phyloP scores from a whole-genome alignment of 2,797 vertebrate species.

The Emydoidea blandingii region DNA sequence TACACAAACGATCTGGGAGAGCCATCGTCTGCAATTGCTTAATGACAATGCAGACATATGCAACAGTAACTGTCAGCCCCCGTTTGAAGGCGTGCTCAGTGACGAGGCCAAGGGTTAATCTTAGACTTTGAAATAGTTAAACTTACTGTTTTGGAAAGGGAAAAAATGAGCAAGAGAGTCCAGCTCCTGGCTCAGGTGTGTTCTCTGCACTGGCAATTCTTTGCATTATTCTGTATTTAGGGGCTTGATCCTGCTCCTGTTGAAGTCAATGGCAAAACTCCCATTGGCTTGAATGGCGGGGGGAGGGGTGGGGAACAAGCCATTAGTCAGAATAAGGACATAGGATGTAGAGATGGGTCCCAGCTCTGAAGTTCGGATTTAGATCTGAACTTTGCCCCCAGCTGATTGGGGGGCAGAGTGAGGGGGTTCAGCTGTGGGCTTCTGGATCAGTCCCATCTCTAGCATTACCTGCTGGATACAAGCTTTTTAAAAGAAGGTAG shows the following conservation, averaged over 20 bases:
- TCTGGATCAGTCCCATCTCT: not conserved
- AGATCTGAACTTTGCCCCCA: not conserved
- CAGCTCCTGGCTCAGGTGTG: fast-evolving
- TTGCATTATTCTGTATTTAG: not conserved
- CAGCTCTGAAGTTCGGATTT: not conserved
- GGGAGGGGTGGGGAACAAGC: not conserved
- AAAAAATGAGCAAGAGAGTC: not conserved
- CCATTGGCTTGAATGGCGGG: not conserved
- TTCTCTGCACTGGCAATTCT: not conserved
- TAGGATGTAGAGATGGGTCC: not conserved
- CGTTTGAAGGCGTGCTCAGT: not conserved
- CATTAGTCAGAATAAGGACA: not conserved
- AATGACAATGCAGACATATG: not conserved
- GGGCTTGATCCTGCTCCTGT: not conserved
- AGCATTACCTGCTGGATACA: not conserved
- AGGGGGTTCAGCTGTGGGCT: not conserved
- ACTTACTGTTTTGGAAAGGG: not conserved
- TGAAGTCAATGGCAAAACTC: not conserved
- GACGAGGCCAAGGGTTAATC: not conserved
- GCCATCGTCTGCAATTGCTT: not conserved
- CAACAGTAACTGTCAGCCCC: not conserved
- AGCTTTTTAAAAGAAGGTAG: not conserved
- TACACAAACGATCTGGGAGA: slow-evolving; percentile 27
- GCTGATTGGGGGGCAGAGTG: not conserved
- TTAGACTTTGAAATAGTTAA: not conserved